Percentiles rank a stretch among this genome's conserved stretches.
These are phyloP conservation scores for Galago senegalensis DNA, from an alignment of 2,797 vertebrate species.

Conservation along the genomic window DNA sequence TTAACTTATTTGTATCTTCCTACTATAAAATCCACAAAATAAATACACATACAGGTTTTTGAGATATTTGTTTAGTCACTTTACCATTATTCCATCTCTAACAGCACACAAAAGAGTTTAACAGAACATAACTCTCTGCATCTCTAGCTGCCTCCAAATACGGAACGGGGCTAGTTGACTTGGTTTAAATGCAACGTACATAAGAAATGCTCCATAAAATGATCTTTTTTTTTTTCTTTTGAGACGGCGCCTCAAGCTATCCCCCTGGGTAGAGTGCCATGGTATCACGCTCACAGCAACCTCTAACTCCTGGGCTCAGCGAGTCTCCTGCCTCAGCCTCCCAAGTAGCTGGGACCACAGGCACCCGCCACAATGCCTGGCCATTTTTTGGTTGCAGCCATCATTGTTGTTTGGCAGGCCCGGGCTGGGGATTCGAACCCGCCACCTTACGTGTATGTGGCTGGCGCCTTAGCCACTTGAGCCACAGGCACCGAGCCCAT, in stretches of 20 bases:
- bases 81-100: constrained; percentile 54
- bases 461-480: too few species aligned
- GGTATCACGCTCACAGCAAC: too few species aligned
- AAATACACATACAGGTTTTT: constrained; percentile 47
- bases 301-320: too few species aligned
- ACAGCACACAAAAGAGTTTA: constrained; percentile 42
- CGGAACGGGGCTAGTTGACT: constrained; percentile 14
- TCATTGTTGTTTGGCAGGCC: too few species aligned
- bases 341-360: too few species aligned
- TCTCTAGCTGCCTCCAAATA: constrained; percentile 25
- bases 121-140: neutral
- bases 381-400: too few species aligned
- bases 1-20: constrained; percentile 14
- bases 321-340: too few species aligned
- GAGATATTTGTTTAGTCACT: constrained; percentile 32
- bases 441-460: too few species aligned
- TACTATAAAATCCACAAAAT: constrained; percentile 30
- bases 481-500: neutral
- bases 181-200: constrained; percentile 21
- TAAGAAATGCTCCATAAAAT: constrained; percentile 27
- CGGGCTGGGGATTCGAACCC: too few species aligned
- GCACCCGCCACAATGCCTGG: too few species aligned
- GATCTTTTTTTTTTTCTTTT: neutral
- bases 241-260: too few species aligned
- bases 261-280: too few species aligned